These are phyloP conservation scores for Lepeophtheirus nordmannii DNA, from an alignment of 2,888 invertebrate genomes.

Conservation along the genomic window DNA sequence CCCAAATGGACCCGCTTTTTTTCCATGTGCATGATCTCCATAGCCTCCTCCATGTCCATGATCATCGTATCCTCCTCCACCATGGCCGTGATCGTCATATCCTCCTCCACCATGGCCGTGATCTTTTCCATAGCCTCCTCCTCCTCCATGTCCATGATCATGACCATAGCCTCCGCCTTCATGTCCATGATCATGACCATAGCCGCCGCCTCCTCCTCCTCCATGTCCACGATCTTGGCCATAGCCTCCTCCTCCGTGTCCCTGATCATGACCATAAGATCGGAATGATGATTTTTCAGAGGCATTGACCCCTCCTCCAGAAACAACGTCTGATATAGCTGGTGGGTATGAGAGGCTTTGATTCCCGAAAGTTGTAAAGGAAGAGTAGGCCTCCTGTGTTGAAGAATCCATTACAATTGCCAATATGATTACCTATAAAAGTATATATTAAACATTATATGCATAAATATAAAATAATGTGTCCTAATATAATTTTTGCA, in stretches of 20 bases:
- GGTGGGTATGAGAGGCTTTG: neutral
- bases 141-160: slow-evolving; percentile 2
- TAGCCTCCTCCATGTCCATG: slow-evolving; percentile 9
- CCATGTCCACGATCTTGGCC: neutral
- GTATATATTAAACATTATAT: too few relatives aligned
- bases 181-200: neutral
- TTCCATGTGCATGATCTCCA: neutral
- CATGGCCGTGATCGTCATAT: slow-evolving; percentile 1
- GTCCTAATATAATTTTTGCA: too few relatives aligned
- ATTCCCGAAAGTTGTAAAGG: neutral
- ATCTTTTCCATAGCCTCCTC: neutral
- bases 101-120: neutral
- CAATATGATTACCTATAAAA: neutral
- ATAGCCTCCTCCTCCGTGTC: neutral
- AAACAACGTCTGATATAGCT: neutral
- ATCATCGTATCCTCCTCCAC: neutral
- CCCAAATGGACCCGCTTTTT: slow-evolving; percentile 23
- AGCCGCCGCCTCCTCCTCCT: neutral
- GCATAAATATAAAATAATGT: too few relatives aligned
- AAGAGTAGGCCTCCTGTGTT: neutral
- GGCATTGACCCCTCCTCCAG: neutral
- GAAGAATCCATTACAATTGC: neutral
- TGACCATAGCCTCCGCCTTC: neutral
- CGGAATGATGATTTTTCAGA: neutral
- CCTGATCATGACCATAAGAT: neutral